Evolutionary conservation across 1,140 invertebrate genomes (phyloP).

Genomic region (Agraylea sexmaculata): DNA sequence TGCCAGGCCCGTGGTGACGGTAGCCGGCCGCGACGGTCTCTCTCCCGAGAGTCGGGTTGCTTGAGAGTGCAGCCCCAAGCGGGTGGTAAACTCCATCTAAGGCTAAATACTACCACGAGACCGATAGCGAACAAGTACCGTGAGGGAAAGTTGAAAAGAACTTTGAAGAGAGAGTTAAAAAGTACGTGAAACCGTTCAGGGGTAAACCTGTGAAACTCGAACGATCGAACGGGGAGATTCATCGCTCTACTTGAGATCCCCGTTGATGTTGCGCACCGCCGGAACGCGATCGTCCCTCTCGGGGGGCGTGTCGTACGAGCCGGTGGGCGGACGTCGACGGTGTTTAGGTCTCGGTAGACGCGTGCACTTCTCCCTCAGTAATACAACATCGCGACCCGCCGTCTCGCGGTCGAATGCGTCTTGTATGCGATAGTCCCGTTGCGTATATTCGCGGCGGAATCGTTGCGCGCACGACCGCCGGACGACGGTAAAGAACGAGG

Average conservation of each 20-base stretch:
- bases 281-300: constrained; percentile 21
- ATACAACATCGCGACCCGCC: constrained; percentile 41
- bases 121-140: constrained; percentile 85
- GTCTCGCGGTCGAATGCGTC: constrained; percentile 28
- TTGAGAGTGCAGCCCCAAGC: constrained; percentile 76
- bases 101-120: constrained; percentile 73
- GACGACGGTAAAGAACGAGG: constrained; percentile 14
- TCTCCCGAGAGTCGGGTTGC: constrained; percentile 67
- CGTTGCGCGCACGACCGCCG: constrained; percentile 10
- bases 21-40: constrained; percentile 39
- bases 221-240: constrained; percentile 45
- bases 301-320: constrained; percentile 20
- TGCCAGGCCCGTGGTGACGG: constrained; percentile 54
- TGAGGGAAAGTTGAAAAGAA: constrained; percentile 85
- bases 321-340: constrained; percentile 24
- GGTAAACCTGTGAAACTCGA: constrained; percentile 54
- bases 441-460: constrained; percentile 16
- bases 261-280: constrained; percentile 25
- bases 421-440: constrained; percentile 14
- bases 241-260: constrained; percentile 29
- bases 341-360: constrained; percentile 28
- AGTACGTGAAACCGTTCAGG: constrained; percentile 70
- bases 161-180: constrained; percentile 82
- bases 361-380: constrained; percentile 40
- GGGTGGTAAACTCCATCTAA: constrained; percentile 77